phyloP scores from a whole-genome alignment of 1,140 invertebrate genomes.

The Drosophila jambulina region DNA sequence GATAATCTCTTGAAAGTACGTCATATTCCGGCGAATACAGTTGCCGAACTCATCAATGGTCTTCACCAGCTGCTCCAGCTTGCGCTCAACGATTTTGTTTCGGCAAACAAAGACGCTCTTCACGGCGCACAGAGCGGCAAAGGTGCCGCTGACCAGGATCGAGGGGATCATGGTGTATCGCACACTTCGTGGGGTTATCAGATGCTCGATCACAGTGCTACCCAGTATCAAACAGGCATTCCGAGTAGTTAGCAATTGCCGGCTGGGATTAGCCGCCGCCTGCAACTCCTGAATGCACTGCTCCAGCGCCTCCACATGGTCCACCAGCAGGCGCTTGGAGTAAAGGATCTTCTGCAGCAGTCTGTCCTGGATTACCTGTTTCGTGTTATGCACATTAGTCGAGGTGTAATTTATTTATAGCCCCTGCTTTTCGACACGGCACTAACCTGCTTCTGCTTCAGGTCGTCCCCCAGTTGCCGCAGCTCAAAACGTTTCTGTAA shows the following conservation, averaged over 20 bases:
- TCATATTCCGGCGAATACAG: constrained; percentile 82
- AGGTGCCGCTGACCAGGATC: constrained; percentile 58
- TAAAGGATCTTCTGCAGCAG: constrained; percentile 76
- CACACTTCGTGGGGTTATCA: constrained; percentile 66
- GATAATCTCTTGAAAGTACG: constrained; percentile 84
- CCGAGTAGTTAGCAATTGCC: constrained; percentile 62
- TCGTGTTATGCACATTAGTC: constrained; percentile 11
- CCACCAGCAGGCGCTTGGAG: constrained; percentile 78
- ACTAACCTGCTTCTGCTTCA: constrained; percentile 80
- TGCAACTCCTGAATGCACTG: constrained; percentile 65
- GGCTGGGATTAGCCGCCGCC: constrained; percentile 4
- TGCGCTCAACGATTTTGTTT: constrained; percentile 78
- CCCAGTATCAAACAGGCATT: constrained; percentile 73
- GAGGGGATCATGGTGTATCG: constrained; percentile 65
- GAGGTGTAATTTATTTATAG: constrained; percentile 30
- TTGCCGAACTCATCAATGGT: constrained; percentile 84
- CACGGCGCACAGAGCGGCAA: constrained; percentile 65
- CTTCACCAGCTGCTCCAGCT: constrained; percentile 73
- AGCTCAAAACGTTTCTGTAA: constrained; percentile 46
- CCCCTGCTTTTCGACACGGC: constrained; percentile 14
- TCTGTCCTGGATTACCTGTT: constrained; percentile 66
- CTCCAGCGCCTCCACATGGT: constrained; percentile 81
- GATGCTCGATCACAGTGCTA: constrained; percentile 68
- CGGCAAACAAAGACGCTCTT: constrained; percentile 79
- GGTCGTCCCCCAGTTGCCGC: constrained; percentile 62